Conservation (phyloP, 2,797 vertebrate genomes). For the Acanthornis magna region DNA sequence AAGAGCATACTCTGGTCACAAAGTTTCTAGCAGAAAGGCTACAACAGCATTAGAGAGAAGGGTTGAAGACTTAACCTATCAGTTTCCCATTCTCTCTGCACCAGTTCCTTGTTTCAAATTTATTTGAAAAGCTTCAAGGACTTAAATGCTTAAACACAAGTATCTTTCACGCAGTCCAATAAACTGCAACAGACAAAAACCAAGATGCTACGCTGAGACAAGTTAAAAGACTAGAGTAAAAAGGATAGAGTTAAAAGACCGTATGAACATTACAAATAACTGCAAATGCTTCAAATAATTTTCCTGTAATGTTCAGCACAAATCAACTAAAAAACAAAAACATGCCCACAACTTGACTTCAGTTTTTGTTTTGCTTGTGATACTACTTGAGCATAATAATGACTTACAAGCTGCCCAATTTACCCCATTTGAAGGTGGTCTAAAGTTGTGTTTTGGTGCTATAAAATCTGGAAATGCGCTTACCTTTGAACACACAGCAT, state of each 20-base stretch:
- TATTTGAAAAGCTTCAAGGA: neutral
- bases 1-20: neutral
- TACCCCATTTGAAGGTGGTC: neutral
- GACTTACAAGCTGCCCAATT: neutral
- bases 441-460: neutral
- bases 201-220: neutral
- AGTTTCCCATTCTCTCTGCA: neutral
- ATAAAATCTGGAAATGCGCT: neutral
- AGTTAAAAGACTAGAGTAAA: neutral
- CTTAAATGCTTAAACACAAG: neutral
- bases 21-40: neutral
- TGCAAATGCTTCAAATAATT: neutral
- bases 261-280: neutral
- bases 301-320: neutral
- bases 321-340: neutral
- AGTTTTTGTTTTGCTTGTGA: neutral
- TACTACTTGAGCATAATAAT: neutral
- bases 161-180: neutral
- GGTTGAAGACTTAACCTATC: neutral
- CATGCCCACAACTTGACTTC: rapidly evolving
- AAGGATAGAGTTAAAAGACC: neutral
- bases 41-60: neutral
- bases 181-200: neutral
- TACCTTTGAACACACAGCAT: slow-evolving; percentile 96
- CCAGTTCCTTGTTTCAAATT: neutral